Percentiles rank a stretch among this genome's conserved stretches.
Evolutionary conservation across 2,888 invertebrate genomes (phyloP).

Genomic region (Tuberolachnus salignus): DNA sequence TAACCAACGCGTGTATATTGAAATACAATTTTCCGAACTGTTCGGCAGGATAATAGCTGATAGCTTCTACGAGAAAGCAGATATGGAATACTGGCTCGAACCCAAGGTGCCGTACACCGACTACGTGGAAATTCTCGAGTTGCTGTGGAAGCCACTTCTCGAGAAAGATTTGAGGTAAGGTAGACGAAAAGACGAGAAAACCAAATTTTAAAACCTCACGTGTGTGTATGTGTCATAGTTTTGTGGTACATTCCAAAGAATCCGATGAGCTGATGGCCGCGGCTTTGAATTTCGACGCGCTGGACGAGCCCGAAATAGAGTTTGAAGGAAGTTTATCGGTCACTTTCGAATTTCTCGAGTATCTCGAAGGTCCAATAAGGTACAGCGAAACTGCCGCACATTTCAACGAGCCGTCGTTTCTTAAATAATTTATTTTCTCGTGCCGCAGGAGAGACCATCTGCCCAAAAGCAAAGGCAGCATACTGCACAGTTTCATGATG

Average conservation of each 20-base stretch:
- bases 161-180: slow-evolving; percentile 68
- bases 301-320: slow-evolving; percentile 78
- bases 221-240: slow-evolving; percentile 65
- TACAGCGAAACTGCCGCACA: slow-evolving; percentile 60
- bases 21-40: not conserved
- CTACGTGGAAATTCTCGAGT: slow-evolving; percentile 72
- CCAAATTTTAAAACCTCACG: not conserved
- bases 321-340: slow-evolving; percentile 73
- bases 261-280: slow-evolving; percentile 71
- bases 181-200: not conserved
- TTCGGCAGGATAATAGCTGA: slow-evolving; percentile 76
- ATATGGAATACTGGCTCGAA: slow-evolving; percentile 79
- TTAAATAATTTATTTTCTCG: not conserved
- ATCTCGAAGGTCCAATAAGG: slow-evolving; percentile 76
- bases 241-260: slow-evolving; percentile 69
- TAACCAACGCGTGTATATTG: not conserved
- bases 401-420: not conserved
- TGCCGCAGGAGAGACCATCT: slow-evolving; percentile 63
- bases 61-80: slow-evolving; percentile 86
- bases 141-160: slow-evolving; percentile 74
- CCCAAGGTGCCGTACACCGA: slow-evolving; percentile 73
- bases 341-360: slow-evolving; percentile 80
- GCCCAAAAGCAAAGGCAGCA: slow-evolving; percentile 71
- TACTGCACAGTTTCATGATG: slow-evolving; percentile 89
- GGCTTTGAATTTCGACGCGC: slow-evolving; percentile 80